Percentiles rank a stretch among this genome's conserved stretches.
Evolutionary conservation across 2,797 vertebrate genomes (phyloP).

Genomic region (Todus mexicanus): DNA sequence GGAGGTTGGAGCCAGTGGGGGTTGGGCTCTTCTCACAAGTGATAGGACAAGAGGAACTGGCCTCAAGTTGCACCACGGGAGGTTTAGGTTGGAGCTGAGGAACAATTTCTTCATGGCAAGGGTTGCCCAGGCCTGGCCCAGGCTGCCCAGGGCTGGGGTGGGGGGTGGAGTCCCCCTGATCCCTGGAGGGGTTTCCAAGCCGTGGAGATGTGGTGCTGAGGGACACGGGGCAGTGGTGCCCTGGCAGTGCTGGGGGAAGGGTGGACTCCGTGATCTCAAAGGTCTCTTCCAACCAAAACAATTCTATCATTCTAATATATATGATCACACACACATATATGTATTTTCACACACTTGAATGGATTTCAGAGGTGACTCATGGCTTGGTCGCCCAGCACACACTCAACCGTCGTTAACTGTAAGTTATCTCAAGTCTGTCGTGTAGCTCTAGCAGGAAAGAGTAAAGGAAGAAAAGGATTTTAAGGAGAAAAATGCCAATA

Average conservation of each 20-base stretch:
- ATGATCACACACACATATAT: too few species aligned
- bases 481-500: background rate
- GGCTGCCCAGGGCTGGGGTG: too few species aligned
- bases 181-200: background rate
- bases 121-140: too few species aligned
- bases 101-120: too few species aligned
- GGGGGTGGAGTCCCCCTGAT: too few species aligned
- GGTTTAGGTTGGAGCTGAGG: too few species aligned
- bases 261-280: background rate
- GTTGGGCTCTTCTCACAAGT: too few species aligned
- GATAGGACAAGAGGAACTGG: too few species aligned
- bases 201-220: background rate
- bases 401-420: background rate
- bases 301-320: too few species aligned
- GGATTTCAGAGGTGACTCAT: background rate
- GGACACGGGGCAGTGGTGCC: background rate
- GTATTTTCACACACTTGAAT: accelerated
- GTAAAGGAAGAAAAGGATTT: background rate
- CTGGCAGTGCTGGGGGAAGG: background rate
- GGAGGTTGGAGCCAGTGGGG: background rate
- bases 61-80: too few species aligned
- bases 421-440: background rate
- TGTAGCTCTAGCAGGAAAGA: background rate
- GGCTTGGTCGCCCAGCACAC: background rate
- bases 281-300: too few species aligned